Evolutionary conservation across 2,888 invertebrate genomes (phyloP), one percentile per base, ranked within the genome.

Genomic region (Eueremaeus valkanovi): DNA sequence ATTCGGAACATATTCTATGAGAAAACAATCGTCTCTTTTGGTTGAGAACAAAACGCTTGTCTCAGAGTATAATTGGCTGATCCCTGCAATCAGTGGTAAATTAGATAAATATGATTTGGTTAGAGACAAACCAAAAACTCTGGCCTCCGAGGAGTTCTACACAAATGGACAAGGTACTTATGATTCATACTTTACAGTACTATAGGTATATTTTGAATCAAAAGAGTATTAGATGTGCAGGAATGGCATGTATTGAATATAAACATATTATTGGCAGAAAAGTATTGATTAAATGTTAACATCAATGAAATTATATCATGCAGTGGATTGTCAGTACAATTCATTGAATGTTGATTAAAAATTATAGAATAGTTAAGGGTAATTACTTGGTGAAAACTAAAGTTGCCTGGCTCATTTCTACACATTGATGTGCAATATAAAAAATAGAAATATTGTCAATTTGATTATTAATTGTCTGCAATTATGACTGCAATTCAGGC

Each of bases 11-110:
- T 72, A 45, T 33, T 74, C 74, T n/a, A 8, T 24, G 9, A 13
- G 76, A 29, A 68, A 74, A 72, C 42, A 36, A 11, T 79, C 80
- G 0, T 75, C 74, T 9, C 27, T 80, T 24, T 58, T 78, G 0
- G 73, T 78, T 16, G 75, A 73, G 27, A 78, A 80, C 31, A 78
- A 78, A 18, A 75, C 78, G 21, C 58, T 81, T 24, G 78, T 80
- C 0, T 76, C 79, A 1, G 80, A 81, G 45, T 80, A 77, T 63
- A 77, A 77, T 8, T 81, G 81, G 81, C 72, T 78, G 33, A 76
- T 81, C 13, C 76, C 79, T 0, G 78, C 78, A 29, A 78, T 81
- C 21, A 79, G 79, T 31, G 78, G 78, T n/a, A 80, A 80, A 70
- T 77, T 80, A 2, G 76, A 70, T 8, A 68, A 74, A 27, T 75